Base-by-base conservation (phyloP, 2,888 invertebrate genomes). In the Pegoplata infirma region DNA sequence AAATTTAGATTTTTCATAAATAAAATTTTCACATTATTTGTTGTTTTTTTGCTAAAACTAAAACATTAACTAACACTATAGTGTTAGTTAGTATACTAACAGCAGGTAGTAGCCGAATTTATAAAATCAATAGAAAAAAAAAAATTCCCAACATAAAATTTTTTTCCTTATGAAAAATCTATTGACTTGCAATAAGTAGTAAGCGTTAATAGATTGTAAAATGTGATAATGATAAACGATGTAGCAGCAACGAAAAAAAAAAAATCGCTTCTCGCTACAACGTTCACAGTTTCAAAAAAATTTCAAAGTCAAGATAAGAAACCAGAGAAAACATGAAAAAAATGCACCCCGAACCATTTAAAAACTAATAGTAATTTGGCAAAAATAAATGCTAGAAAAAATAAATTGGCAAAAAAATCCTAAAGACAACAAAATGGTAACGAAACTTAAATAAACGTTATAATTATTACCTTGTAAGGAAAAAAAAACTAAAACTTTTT, bases 181-280 rank as follows among this genome's bases (percentile, higher is more conserved):
- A 6, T 46, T 47, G 0, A 40, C 17, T 36, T 36, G 19, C 36
- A 46, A 63, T 46, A 53, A 68, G 49, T 28, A 75, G 76, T 68
- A 68, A 76, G 63, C 72, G 73, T 64, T 79, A 71, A 80, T 64
- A 80, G 81, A 78, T 81, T 61, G 71, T 61, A 76, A 76, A 79
- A 17, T 66, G 74, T 61, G 79, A 81, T 80, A 72, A 77, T 75
- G 69, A 69, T 79, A 80, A 81, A 77, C 76, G 74, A 80, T 76
- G 64, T 67, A 77, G 59, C 51, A 67, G 59, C 61, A 10, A 46
- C 21, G 44, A 58, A 71, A 56, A 56, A n/a, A n/a, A n/a, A n/a
- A n/a, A n/a, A n/a, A n/a, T n/a, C n/a, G n/a, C 25, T 28, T 61
- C 63, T 23, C 17, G 3, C 44, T 36, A n/a, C 21, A 51, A 69